Evolutionary conservation across 2,113 vertebrate species (phyloP).

Genomic region (Muntiacus muntjak): DNA sequence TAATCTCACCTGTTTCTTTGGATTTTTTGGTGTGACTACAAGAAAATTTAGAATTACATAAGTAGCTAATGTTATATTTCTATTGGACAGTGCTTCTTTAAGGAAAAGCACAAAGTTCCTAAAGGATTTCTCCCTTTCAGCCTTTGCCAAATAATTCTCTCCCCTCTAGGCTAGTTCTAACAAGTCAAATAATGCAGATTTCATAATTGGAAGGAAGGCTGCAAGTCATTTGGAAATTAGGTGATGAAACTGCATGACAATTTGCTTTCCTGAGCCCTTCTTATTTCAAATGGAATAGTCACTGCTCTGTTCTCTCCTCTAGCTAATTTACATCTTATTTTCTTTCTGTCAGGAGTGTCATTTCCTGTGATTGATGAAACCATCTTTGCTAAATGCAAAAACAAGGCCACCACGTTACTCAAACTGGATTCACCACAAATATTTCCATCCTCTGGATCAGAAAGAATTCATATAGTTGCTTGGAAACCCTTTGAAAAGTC

Average conservation of each 20-base stretch:
- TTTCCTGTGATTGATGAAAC: slow-evolving; percentile 70
- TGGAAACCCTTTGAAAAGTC: slow-evolving; percentile 69
- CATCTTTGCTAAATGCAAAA: slow-evolving; percentile 73
- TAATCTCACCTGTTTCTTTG: background rate
- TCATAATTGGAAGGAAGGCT: slow-evolving; percentile 63
- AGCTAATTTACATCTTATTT: slow-evolving; percentile 75
- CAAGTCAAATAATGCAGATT: slow-evolving; percentile 63
- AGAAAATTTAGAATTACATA: background rate
- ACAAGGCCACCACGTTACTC: slow-evolving; percentile 70
- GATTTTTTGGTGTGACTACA: background rate
- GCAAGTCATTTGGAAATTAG: slow-evolving; percentile 70
- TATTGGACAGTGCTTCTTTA: background rate
- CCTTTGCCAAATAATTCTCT: slow-evolving; percentile 48
- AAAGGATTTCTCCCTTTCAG: background rate
- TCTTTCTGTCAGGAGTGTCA: slow-evolving; percentile 75
- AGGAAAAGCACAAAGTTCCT: background rate
- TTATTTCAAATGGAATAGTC: slow-evolving; percentile 63
- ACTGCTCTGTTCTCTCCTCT: slow-evolving; percentile 51
- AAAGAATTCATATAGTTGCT: slow-evolving; percentile 77
- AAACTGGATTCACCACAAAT: slow-evolving; percentile 76
- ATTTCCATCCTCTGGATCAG: slow-evolving; percentile 76
- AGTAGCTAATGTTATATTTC: background rate
- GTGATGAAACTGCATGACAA: slow-evolving; percentile 53
- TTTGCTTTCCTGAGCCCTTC: slow-evolving; percentile 52
- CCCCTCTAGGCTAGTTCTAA: slow-evolving; percentile 41